Evolutionary conservation across 2,888 invertebrate genomes (phyloP).

Genomic region (Argyresthia goedartella): DNA sequence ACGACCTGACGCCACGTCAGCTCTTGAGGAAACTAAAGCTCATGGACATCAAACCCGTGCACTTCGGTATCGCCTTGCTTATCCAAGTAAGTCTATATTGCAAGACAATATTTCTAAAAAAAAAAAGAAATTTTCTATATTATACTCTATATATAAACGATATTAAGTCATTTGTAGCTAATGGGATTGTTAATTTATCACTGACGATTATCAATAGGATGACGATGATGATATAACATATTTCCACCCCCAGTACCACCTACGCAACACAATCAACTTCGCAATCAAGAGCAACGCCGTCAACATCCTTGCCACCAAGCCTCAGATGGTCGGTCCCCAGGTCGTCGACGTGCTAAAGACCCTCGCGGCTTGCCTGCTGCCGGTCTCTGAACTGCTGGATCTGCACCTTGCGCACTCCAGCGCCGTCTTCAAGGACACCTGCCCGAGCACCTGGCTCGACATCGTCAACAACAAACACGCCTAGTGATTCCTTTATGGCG

Average conservation of each 20-base stretch:
- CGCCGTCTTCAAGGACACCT: constrained; percentile 48
- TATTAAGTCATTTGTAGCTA: no score
- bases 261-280: constrained; percentile 48
- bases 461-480: constrained; percentile 35
- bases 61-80: constrained; percentile 39
- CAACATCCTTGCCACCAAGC: constrained; percentile 40
- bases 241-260: constrained; percentile 35
- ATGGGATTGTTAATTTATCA: no score
- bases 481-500: constrained; percentile 8
- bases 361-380: constrained; percentile 37
- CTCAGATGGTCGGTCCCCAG: constrained; percentile 38
- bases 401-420: constrained; percentile 50
- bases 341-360: constrained; percentile 45
- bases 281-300: constrained; percentile 31
- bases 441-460: constrained; percentile 47
- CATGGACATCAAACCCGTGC: constrained; percentile 45
- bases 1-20: constrained; percentile 41
- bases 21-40: constrained; percentile 33
- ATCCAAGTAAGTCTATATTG: constrained; percentile 31
- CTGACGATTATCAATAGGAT: no score
- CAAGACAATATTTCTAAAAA: neutral
- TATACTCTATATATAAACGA: no score
- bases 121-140: no score
- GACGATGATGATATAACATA: neutral
- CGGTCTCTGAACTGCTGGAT: constrained; percentile 46